These are phyloP conservation scores for Lithobates sylvaticus DNA, from an alignment of 2,797 vertebrate species.

Conservation along the genomic window DNA sequence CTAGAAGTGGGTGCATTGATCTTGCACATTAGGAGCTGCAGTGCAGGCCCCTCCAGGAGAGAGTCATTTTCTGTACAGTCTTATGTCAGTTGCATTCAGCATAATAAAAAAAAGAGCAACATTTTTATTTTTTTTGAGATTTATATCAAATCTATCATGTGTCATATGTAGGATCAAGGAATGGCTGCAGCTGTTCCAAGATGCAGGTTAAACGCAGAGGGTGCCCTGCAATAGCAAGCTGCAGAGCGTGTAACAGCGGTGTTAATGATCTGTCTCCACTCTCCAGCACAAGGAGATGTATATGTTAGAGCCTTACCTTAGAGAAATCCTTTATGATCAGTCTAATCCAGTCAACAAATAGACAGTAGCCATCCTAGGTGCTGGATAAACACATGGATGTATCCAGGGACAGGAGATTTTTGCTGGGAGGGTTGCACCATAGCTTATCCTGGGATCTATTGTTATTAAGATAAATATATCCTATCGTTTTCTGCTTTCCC, in stretches of 20 bases:
- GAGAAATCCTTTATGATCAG: conserved; percentile 49
- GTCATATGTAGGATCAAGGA: conserved; percentile 5
- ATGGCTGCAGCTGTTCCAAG: conserved; percentile 13
- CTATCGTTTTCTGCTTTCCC: conserved; percentile 51
- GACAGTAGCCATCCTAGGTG: conserved; percentile 23
- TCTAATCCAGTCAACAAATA: conserved; percentile 48
- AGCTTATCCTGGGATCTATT: conserved; percentile 44
- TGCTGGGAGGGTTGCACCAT: conserved; percentile 1
- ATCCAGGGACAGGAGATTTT: conserved; percentile 40
- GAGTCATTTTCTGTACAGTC: neutral
- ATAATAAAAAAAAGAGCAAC: neutral
- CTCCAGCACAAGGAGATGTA: conserved; percentile 1
- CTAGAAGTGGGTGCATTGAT: conserved; percentile 14
- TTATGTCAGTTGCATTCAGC: neutral
- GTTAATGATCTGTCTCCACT: conserved; percentile 9
- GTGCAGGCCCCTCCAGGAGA: conserved; percentile 29
- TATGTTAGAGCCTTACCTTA: conserved; percentile 35
- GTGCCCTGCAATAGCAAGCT: conserved; percentile 15
- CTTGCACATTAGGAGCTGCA: conserved; percentile 32
- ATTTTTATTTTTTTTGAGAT: neutral
- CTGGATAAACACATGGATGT: conserved; percentile 39
- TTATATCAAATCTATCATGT: conserved; percentile 1
- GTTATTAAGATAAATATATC: conserved; percentile 50
- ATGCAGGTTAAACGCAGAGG: neutral
- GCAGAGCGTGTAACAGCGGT: neutral